phyloP scores from a whole-genome alignment of 1,140 invertebrate species.

The Drosophila pachea region DNA sequence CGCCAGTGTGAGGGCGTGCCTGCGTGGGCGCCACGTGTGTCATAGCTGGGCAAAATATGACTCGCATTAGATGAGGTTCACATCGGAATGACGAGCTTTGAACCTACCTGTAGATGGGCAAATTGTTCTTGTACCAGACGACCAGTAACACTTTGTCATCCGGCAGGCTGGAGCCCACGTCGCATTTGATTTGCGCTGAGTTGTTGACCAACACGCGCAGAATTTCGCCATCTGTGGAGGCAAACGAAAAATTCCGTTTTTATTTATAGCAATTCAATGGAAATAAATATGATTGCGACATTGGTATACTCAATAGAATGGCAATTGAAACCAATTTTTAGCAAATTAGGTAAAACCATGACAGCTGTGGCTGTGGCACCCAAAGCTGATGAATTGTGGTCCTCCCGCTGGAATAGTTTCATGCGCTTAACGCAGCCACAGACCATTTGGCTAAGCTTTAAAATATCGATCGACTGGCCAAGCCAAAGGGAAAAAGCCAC shows the following conservation, averaged over 20 bases:
- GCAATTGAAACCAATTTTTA: not conserved
- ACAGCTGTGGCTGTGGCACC: conserved; percentile 5
- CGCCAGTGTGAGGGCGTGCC: conserved; percentile 80
- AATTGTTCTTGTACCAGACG: conserved; percentile 83
- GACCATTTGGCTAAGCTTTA: conserved; percentile 67
- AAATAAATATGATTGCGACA: not conserved
- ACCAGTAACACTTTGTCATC: conserved; percentile 81
- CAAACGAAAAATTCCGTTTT: not conserved
- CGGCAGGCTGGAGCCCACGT: conserved; percentile 80
- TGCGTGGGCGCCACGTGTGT: conserved; percentile 79
- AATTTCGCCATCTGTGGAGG: conserved; percentile 73
- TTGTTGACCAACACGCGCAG: conserved; percentile 80
- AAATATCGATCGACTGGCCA: conserved; percentile 66
- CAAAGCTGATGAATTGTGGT: conserved; percentile 43
- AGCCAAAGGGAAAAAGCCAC: conserved; percentile 29
- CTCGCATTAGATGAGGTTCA: conserved; percentile 18
- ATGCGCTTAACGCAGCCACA: conserved; percentile 41
- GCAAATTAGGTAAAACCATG: conserved; percentile 5
- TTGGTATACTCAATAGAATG: not conserved
- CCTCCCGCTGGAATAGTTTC: conserved; percentile 28
- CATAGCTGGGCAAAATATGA: conserved; percentile 73
- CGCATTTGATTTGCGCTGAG: conserved; percentile 81
- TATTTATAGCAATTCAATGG: not conserved
- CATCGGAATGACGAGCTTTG: conserved; percentile 10
- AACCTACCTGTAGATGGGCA: conserved; percentile 82